phyloP scores from a whole-genome alignment of 2,888 invertebrate species.

The Tenthredo mesomela region DNA sequence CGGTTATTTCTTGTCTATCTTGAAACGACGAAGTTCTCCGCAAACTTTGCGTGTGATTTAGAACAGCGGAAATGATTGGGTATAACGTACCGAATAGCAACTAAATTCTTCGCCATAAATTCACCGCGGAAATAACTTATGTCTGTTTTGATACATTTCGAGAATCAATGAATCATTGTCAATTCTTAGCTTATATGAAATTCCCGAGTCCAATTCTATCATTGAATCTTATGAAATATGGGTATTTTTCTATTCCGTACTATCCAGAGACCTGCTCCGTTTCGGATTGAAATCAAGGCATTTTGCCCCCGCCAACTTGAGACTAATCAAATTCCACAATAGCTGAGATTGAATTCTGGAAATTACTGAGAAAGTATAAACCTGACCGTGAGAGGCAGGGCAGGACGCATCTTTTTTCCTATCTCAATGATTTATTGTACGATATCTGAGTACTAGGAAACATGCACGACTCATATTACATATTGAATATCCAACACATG shows the following conservation, averaged over 20 bases:
- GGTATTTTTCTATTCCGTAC: constrained; percentile 26
- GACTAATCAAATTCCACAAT: constrained; percentile 48
- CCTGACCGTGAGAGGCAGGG: constrained; percentile 18
- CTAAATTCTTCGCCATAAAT: constrained; percentile 22
- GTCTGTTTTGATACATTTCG: neutral
- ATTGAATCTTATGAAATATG: neutral
- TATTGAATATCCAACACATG: constrained; percentile 38
- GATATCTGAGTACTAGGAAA: constrained; percentile 5
- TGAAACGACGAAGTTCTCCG: constrained; percentile 14
- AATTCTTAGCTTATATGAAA: neutral
- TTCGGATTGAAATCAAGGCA: constrained; percentile 39
- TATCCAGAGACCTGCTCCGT: constrained; percentile 35
- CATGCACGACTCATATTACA: constrained; percentile 22
- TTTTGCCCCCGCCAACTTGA: constrained; percentile 26
- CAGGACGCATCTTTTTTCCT: neutral
- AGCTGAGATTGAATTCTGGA: constrained; percentile 47
- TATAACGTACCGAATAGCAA: constrained; percentile 32
- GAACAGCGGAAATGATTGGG: constrained; percentile 46
- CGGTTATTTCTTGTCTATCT: constrained; percentile 30
- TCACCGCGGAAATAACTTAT: constrained; percentile 2
- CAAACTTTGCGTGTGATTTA: constrained; percentile 44
- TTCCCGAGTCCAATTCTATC: constrained; percentile 10
- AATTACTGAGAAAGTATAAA: constrained; percentile 37
- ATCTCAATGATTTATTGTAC: constrained; percentile 23
- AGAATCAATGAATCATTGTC: constrained; percentile 26